Base-by-base conservation (phyloP, 1,140 invertebrate genomes). In the Achroia grisella region DNA sequence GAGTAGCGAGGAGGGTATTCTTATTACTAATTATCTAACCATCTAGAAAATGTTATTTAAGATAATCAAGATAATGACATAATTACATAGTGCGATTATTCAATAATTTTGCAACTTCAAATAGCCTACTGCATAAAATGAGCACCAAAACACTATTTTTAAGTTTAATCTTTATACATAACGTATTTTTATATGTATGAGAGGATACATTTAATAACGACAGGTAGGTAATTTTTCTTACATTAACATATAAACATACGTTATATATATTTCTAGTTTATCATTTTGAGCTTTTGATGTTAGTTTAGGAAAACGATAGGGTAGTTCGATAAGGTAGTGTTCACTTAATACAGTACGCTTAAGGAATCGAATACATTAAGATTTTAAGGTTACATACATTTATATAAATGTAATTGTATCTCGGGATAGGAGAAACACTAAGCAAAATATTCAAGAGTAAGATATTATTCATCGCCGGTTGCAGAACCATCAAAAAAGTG, bases 71-170 rank as follows among this genome's bases (percentile, higher is more conserved):
- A 52, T 42, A 11, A 48, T 46, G 30, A 43, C 51, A 14, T 48
- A 57, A 42, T 39, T 50, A 53, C 30, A 36, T 29, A 36, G 42
- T 27, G 34, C 33, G 36, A 32, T 9, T 32, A 36, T 23, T 44
- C 39, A 47, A 54, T 51, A 54, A 45, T 30, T 49, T 56, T 52
- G 41, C 52, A 50, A 45, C 32, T 48, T 47, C 30, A 57, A 49
- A 58, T 52, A 44, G 35, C 15, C 45, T 65, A 65, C 58, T 65
- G 62, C 50, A 65, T 51, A 50, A 62, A 62, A 65, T 62, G 62
- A 65, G 48, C 58, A 62, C 50, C 56, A 41, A 42, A 51, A 33
- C 2, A 23, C 17, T 23, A 23, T 35, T 14, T 35, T 35, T 11
- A 35, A 11, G 5, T 35, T 35, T 14, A 23, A 23, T 23, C n/a